Evolutionary conservation across 2,888 invertebrate species (phyloP), one percentile per base, ranked within the genome.

Genomic region (Liodrosophila aerea): DNA sequence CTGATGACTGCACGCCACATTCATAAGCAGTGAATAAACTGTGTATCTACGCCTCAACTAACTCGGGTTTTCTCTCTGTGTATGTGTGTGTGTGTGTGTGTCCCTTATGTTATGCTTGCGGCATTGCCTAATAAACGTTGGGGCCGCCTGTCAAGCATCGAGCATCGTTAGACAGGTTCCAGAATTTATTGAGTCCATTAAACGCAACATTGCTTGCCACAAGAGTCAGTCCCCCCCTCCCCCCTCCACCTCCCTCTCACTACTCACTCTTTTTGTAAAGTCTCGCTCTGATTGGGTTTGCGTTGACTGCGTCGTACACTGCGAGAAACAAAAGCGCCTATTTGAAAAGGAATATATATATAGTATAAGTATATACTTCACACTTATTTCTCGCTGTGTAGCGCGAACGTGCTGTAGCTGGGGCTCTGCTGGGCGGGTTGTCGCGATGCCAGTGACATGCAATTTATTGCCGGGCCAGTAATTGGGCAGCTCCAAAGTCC

Each of bases 151-250:
- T 53, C 46, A 37, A 34, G 11, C 30, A 22, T 22, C 49, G 40
- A 8, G 45, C 53, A 45, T 22, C 37, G 45, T 53, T 53, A 53
- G 77, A 77, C 74, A 77, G 77, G 45, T 64, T 54, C 53, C 58
- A 69, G 40, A 77, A 80, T 80, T 80, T 80, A 84, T 80, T 59
- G 82, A 54, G 62, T 69, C 82, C 82, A 84, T 80, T 80, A 80
- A 84, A 72, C 75, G 82, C 85, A 77, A 75, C 76, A 75, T 64
- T 73, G 74, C 57, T 49, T 59, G 50, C 37, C 36, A 45, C 58
- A 22, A 33, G 22, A 11, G n/a, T 7, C n/a, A 27, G 27, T 13
- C 34, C 9, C 13, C n/a, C 12, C 3, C 36, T 29, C 44, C 5
- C 41, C n/a, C 47, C n/a, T 22, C 39, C 2, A 15, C 15, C 27